phyloP scores from a whole-genome alignment of 2,888 invertebrate species.

The Eilema sororculum region DNA sequence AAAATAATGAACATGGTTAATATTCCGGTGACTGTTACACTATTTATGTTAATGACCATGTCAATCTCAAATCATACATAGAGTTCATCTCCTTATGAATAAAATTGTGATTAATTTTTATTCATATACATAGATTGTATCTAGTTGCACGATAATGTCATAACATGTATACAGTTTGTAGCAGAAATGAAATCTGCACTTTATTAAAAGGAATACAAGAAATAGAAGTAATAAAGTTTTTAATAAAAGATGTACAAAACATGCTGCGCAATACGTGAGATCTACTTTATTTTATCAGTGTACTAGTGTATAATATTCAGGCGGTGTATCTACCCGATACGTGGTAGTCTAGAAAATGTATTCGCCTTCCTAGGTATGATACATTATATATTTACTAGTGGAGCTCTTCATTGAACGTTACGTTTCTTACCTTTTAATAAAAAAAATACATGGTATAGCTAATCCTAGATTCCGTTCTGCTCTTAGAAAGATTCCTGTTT shows the following conservation, averaged over 20 bases:
- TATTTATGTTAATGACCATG: no score
- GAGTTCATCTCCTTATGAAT: no score
- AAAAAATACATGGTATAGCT: neutral
- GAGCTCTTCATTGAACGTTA: neutral
- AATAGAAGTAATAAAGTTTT: neutral
- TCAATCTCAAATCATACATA: no score
- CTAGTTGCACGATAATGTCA: no score
- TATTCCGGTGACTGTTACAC: no score
- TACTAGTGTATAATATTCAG: neutral
- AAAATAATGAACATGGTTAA: no score
- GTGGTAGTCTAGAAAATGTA: neutral
- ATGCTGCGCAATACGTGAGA: neutral
- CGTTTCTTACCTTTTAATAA: no score
- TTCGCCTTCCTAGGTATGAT: neutral
- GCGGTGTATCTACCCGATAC: no score
- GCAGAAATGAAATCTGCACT: no score
- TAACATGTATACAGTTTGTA: no score
- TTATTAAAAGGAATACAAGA: neutral
- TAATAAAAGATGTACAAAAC: neutral
- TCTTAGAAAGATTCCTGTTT: neutral
- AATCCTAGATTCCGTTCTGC: neutral
- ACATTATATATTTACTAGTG: neutral
- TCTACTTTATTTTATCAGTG: conserved; percentile 1
- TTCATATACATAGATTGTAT: no score
- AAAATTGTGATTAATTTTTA: no score